Evolutionary conservation across 2,888 invertebrate species (phyloP), one percentile per base, ranked within the genome.

Genomic region (Achlya flavicornis): DNA sequence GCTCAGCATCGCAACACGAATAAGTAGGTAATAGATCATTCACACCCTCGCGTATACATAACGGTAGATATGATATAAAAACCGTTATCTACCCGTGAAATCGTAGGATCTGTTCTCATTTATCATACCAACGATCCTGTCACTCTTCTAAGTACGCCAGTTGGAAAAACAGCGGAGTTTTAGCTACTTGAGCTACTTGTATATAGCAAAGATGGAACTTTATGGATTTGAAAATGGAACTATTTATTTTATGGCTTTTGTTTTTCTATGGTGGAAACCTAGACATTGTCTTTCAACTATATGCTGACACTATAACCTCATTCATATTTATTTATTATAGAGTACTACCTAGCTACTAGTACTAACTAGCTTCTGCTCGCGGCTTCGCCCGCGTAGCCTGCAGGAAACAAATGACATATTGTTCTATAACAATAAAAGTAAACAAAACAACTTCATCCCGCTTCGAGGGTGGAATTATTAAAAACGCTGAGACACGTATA

Each of bases 101-200:
- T 66, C 63, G 16, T 19, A 41, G 64, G 64, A 76, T 70, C 63
- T 66, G 58, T 32, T 64, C 48, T 68, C 76, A 61, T 76, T 72
- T 67, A 67, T 76, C 78, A 76, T 68, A 64, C 57, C 12, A 70
- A 76, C 68, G 68, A 67, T 74, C 62, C 72, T 69, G 74, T 70
- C 74, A 69, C 61, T 70, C 66, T 61, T 35, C 3, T n/a, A 48
- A 67, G 68, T 71, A 63, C 67, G 67, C 53, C 61, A 66, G 65
- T 61, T 61, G 35, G 64, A 61, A 68, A 63, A 66, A 46, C 16
- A 62, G 6, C 33, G 53, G 12, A 41, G 16, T 53, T 53, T 19
- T 16, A 16, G 48, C 48, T 19, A 19, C 16, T 53, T 53, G 48
- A 19, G 19, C 4, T 7, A 7, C n/a, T 53, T n/a, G n/a, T 46